Evolutionary conservation across 2,888 invertebrate genomes (phyloP), one percentile per base, ranked within the genome.

Genomic region (Minunthozetes semirufus): DNA sequence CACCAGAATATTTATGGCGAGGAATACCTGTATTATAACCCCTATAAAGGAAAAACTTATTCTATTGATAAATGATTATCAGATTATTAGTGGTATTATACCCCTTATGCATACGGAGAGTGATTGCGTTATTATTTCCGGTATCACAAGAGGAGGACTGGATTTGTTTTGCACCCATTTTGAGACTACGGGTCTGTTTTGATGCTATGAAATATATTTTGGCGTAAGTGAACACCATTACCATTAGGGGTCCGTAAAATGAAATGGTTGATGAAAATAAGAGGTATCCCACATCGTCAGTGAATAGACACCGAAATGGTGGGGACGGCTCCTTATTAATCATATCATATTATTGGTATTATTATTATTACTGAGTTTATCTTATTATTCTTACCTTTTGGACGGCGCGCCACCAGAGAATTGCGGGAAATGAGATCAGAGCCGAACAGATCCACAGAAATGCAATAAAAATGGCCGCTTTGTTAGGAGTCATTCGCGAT

Each of bases 171-270:
- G 93, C 92, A 76, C 97, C 97, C 76, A 92, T 87, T 81, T 93
- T 91, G 48, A 97, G 86, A 73, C 94, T 94, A 78, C 91, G 87
- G 74, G 94, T 94, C 84, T 96, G 96, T 80, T 91, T 90, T 1
- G 92, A 90, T 5, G 97, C 97, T 3, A 96, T 96, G 63, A 92
- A 87, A 84, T 97, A 97, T 80, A 97, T 97, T 79, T 92, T 89
- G 83, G 93, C 95, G 83, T 99, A 99, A 5, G 97, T 97, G 84
- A 97, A 96, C 79, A 98, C 92, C 94, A 99, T 99, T 75, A 99
- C 93, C 82, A 94, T 89, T 38, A 98, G 86, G 38, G 99, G 99
- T 80, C 95, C 87, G 84, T 98, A 99, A 85, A 99, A 99, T 25
- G 97, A 97, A 81, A 99, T 94, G 78, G 94, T 91, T 68, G 97